A percentile compares a stretch with the other conserved stretches of the same genome.
phyloP scores from a whole-genome alignment of 2,888 invertebrate genomes.

The Aphidius colemani region DNA sequence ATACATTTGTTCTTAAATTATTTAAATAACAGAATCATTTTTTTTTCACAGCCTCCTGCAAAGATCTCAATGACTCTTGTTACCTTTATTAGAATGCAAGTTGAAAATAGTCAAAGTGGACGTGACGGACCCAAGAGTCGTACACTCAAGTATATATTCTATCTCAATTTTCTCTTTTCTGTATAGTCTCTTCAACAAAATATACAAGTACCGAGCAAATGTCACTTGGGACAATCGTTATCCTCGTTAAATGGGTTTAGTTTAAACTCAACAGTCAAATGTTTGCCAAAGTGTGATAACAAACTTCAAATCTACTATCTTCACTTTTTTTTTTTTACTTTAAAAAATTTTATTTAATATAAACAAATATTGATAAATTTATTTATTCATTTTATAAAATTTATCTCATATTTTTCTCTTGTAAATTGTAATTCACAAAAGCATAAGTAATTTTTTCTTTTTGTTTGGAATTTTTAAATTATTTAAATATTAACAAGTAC shows the following conservation, averaged over 20 bases:
- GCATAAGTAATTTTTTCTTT: too few species aligned
- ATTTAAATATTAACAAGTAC: conserved; percentile 26
- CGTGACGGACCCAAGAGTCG: conserved; percentile 17
- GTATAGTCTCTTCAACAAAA: too few species aligned
- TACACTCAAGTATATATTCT: conserved; percentile 3
- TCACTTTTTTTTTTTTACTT: conserved; percentile 3
- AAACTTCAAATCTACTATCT: conserved; percentile 11
- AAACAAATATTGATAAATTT: neutral
- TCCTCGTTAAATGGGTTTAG: conserved; percentile 40
- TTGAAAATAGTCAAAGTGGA: conserved; percentile 5
- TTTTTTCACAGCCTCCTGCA: too few species aligned
- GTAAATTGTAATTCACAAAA: too few species aligned
- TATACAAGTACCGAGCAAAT: conserved; percentile 22
- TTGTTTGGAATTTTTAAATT: neutral
- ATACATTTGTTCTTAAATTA: too few species aligned
- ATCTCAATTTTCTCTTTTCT: too few species aligned
- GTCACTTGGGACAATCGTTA: conserved; percentile 38
- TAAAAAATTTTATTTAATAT: neutral
- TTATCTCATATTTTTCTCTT: neutral
- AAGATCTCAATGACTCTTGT: too few species aligned
- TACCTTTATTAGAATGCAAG: neutral
- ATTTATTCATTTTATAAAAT: neutral
- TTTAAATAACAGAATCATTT: too few species aligned
- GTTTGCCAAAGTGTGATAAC: conserved; percentile 21
- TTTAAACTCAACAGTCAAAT: conserved; percentile 29